Evolutionary conservation across 30 jellyfish, hydroid and myxozoan species (phyloP).

Genomic region (Hydractinia symbiolongicarpus): DNA sequence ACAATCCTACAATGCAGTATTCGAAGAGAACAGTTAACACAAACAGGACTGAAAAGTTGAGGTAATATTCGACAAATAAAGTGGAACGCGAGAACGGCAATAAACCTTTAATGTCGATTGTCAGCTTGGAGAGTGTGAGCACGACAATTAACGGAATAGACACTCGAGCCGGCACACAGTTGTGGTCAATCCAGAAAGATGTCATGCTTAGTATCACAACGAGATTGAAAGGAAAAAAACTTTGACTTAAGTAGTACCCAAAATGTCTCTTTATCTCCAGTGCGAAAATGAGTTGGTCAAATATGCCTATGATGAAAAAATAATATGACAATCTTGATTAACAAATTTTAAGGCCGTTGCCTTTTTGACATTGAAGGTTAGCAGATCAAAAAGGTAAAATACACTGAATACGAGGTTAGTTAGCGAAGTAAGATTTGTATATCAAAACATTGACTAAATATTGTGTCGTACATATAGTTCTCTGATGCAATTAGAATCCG

Average conservation of each 20-base stretch:
- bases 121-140: constrained; percentile 15
- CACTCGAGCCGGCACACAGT: constrained; percentile 2
- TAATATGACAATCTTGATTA: neutral
- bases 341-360: neutral
- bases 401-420: too few relatives aligned
- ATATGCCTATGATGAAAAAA: constrained; percentile 5
- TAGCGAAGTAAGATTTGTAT: too few relatives aligned
- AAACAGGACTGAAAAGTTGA: constrained; percentile 6
- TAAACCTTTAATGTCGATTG: neutral
- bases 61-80: constrained; percentile 2
- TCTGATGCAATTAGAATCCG: too few relatives aligned
- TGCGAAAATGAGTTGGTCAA: constrained; percentile 3
- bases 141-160: constrained; percentile 6
- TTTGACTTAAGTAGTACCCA: neutral
- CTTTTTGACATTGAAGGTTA: too few relatives aligned
- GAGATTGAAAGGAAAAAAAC: constrained; percentile 5
- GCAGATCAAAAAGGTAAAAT: too few relatives aligned
- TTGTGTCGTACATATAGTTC: too few relatives aligned
- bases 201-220: constrained; percentile 19
- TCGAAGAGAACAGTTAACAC: constrained; percentile 2
- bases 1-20: constrained; percentile 6
- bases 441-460: too few relatives aligned
- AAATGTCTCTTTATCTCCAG: neutral
- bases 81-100: constrained; percentile 5
- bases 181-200: constrained; percentile 25